phyloP scores from a whole-genome alignment of 2,797 vertebrate genomes.

The Paguma larvata region DNA sequence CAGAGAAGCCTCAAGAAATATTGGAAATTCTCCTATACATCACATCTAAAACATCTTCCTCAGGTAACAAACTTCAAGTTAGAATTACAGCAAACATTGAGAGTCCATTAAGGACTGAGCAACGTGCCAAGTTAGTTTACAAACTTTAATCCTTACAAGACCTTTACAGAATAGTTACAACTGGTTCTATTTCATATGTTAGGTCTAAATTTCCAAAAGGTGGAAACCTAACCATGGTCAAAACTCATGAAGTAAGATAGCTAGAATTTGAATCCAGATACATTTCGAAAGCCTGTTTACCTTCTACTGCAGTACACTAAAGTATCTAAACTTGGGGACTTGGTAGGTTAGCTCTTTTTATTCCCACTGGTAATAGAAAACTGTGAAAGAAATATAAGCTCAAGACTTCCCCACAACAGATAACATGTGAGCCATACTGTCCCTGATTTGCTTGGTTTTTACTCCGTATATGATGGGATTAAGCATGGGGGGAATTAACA shows the following conservation, averaged over 20 bases:
- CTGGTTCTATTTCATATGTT: neutral
- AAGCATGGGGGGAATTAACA: constrained; percentile 70
- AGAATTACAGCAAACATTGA: neutral
- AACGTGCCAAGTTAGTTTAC: neutral
- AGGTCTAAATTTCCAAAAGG: constrained; percentile 44
- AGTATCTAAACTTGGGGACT: neutral
- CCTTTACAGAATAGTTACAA: neutral
- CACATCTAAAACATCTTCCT: neutral
- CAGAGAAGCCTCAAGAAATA: neutral
- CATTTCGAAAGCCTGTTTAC: neutral
- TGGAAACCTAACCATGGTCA: neutral
- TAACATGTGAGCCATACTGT: constrained; percentile 42
- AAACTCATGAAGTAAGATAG: neutral
- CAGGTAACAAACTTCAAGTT: constrained; percentile 7
- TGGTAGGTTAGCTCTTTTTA: constrained; percentile 12
- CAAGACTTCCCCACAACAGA: neutral
- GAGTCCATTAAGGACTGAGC: neutral
- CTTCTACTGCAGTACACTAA: neutral
- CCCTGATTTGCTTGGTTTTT: constrained; percentile 70
- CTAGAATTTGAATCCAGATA: constrained; percentile 2
- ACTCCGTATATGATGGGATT: constrained; percentile 72
- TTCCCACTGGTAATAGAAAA: constrained; percentile 6
- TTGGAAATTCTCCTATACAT: neutral
- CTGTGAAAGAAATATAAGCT: neutral
- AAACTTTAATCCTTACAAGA: constrained; percentile 29